phyloP scores from a whole-genome alignment of 2,113 vertebrate species.

The Myrmophylax atrothorax region DNA sequence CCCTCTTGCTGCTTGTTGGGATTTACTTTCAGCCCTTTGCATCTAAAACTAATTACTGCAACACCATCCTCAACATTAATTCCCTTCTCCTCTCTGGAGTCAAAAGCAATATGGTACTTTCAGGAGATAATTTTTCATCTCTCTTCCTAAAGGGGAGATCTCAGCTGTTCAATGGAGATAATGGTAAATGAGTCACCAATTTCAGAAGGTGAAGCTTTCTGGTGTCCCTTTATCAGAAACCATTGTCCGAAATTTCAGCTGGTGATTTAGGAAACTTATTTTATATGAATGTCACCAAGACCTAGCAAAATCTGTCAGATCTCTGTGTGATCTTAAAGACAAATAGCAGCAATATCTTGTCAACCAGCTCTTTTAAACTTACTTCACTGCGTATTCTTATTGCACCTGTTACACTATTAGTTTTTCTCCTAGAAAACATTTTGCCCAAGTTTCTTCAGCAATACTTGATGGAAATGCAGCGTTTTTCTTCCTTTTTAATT shows the following conservation, averaged over 20 bases:
- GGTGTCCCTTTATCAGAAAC: slow-evolving; percentile 40
- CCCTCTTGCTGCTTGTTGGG: slow-evolving; percentile 52
- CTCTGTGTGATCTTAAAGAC: slow-evolving; percentile 60
- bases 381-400: slow-evolving; percentile 24
- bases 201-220: slow-evolving; percentile 58
- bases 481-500: slow-evolving; percentile 7
- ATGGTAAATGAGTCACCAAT: slow-evolving; percentile 45
- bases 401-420: neutral
- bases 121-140: slow-evolving; percentile 52
- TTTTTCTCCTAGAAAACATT: neutral
- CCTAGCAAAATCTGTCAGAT: slow-evolving; percentile 60
- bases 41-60: slow-evolving; percentile 42
- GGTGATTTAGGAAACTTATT: slow-evolving; percentile 64
- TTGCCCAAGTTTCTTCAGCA: neutral
- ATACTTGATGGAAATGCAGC: neutral
- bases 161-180: slow-evolving; percentile 17
- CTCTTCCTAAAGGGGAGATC: slow-evolving; percentile 7
- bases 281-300: slow-evolving; percentile 58
- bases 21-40: slow-evolving; percentile 38
- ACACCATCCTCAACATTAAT: slow-evolving; percentile 32
- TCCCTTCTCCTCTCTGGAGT: slow-evolving; percentile 49
- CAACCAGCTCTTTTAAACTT: slow-evolving; percentile 40
- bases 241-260: slow-evolving; percentile 62
- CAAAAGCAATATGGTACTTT: slow-evolving; percentile 45
- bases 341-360: slow-evolving; percentile 55